These are phyloP conservation scores for Siniperca scherzeri DNA, from an alignment of 2,797 vertebrate genomes.

Conservation along the genomic window DNA sequence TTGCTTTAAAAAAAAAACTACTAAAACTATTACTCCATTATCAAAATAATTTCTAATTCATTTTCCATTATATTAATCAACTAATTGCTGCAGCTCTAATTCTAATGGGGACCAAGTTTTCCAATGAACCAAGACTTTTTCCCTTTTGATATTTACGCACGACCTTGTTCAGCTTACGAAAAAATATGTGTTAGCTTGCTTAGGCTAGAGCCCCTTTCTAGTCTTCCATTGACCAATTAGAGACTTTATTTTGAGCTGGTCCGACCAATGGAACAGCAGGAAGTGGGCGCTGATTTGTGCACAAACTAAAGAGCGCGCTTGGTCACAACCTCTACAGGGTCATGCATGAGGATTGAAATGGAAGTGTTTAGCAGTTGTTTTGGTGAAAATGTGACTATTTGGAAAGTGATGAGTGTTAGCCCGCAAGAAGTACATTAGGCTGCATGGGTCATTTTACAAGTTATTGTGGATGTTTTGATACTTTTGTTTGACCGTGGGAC, in stretches of 20 bases:
- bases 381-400: background rate
- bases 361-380: background rate
- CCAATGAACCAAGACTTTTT: background rate
- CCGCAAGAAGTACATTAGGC: background rate
- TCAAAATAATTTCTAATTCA: background rate
- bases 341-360: background rate
- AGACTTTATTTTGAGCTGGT: background rate
- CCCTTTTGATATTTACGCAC: too few species aligned
- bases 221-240: background rate
- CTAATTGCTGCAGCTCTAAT: background rate
- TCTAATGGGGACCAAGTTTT: background rate
- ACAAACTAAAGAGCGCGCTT: background rate
- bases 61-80: background rate
- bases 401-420: background rate
- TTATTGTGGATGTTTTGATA: constrained; percentile 1
- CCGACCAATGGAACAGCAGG: background rate
- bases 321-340: background rate
- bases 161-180: too few species aligned
- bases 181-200: background rate
- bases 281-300: background rate
- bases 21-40: background rate
- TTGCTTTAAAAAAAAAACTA: too few species aligned
- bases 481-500: constrained; percentile 23
- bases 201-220: background rate
- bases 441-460: constrained; percentile 7